Conservation (phyloP, 2,113 vertebrate genomes). For the Sporophila hypoxantha region DNA sequence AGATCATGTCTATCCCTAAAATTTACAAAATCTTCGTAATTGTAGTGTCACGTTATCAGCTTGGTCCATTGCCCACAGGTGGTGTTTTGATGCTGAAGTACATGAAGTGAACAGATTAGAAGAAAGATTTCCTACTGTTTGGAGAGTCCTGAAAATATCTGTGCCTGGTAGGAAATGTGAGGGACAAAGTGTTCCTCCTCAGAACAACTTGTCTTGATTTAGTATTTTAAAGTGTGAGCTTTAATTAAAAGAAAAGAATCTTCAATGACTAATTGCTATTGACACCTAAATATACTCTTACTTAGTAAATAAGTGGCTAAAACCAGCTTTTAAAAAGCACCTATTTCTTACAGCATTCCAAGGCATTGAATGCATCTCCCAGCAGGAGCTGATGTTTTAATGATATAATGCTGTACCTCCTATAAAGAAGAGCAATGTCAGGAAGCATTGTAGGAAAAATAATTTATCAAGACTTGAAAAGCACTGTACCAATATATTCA, state of each 20-base stretch:
- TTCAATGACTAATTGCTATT: slow-evolving; percentile 11
- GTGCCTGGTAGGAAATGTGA: not conserved
- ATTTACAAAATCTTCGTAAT: not conserved
- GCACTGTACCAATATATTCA: not conserved
- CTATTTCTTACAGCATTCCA: not conserved
- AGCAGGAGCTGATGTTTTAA: slow-evolving; percentile 11
- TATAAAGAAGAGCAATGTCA: slow-evolving; percentile 1
- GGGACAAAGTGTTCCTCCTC: slow-evolving; percentile 16
- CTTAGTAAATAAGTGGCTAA: slow-evolving; percentile 9
- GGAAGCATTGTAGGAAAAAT: slow-evolving; percentile 12
- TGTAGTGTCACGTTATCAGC: not conserved
- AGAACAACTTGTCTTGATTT: slow-evolving; percentile 17
- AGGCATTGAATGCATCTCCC: not conserved
- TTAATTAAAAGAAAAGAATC: slow-evolving; percentile 33
- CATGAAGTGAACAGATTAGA: not conserved
- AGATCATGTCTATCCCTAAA: not conserved
- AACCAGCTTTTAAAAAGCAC: not conserved
- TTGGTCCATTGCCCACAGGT: not conserved
- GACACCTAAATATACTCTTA: slow-evolving; percentile 20
- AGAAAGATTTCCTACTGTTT: not conserved
- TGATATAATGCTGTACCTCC: not conserved
- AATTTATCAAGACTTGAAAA: not conserved
- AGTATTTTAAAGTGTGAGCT: slow-evolving; percentile 3
- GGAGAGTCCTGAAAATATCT: slow-evolving; percentile 31
- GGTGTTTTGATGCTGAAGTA: not conserved